These are phyloP conservation scores for Julus scandinavius DNA, from an alignment of 2,888 invertebrate species.

Conservation along the genomic window DNA sequence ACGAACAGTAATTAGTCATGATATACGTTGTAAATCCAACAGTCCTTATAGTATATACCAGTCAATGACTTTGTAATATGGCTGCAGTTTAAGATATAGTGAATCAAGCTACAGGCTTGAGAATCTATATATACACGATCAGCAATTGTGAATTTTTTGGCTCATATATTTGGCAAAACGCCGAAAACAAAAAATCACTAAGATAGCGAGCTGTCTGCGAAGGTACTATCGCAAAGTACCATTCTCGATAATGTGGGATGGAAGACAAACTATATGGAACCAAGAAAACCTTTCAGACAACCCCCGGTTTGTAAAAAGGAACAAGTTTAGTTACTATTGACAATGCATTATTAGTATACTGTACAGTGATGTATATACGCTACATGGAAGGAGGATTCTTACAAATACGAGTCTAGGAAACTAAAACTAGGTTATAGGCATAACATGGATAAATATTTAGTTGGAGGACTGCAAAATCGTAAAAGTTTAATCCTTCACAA, in stretches of 20 bases:
- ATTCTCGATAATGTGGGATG: not conserved
- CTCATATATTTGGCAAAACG: constrained; percentile 15
- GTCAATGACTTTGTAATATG: constrained; percentile 3
- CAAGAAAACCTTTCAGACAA: not conserved
- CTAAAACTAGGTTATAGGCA: not conserved
- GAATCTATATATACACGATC: not conserved
- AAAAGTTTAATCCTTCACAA: not conserved
- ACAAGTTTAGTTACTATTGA: not conserved
- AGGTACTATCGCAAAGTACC: constrained; percentile 8
- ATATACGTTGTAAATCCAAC: not conserved
- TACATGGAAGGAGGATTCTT: no score
- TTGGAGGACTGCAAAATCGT: not conserved
- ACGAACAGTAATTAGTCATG: not conserved
- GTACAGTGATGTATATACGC: not conserved
- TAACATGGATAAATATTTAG: constrained; percentile 2
- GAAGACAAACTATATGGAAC: not conserved
- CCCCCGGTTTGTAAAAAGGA: not conserved
- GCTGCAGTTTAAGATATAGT: not conserved
- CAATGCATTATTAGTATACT: constrained; percentile 2
- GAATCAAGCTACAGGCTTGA: not conserved
- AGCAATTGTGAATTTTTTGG: not conserved
- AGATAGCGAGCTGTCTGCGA: not conserved
- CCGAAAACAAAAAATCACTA: constrained; percentile 10
- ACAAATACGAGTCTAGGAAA: not conserved
- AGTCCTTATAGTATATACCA: not conserved